These are phyloP conservation scores for Phaethornis superciliosus DNA, from an alignment of 2,113 vertebrate species.

Conservation along the genomic window DNA sequence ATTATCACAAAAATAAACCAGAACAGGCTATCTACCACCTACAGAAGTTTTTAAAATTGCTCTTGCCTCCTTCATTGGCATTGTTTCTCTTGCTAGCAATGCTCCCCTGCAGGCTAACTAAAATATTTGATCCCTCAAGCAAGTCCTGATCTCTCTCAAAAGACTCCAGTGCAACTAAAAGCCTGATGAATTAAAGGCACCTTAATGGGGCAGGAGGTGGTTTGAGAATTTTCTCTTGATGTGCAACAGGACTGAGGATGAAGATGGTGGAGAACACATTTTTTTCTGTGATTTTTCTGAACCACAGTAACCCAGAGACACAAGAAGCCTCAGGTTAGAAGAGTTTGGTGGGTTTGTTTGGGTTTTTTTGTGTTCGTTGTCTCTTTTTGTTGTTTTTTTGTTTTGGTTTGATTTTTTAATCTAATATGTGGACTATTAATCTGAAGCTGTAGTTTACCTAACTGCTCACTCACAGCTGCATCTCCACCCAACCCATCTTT, in stretches of 20 bases:
- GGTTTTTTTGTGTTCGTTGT: no score
- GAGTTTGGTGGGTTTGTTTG: no score
- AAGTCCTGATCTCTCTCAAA: neutral
- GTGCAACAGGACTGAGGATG: neutral
- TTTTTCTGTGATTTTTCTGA: neutral
- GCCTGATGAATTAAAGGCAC: neutral
- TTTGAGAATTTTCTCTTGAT: neutral
- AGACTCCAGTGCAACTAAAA: neutral
- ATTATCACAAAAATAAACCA: neutral
- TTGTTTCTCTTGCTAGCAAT: neutral
- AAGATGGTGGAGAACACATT: neutral
- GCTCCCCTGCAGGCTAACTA: neutral
- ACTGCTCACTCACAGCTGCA: neutral
- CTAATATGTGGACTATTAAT: neutral
- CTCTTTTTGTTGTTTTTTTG: no score
- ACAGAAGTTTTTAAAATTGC: neutral
- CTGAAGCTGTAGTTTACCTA: neutral
- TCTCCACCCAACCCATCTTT: neutral
- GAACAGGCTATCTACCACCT: neutral
- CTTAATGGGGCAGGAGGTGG: accelerated
- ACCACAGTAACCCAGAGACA: neutral
- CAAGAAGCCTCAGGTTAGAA: no score
- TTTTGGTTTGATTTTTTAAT: neutral
- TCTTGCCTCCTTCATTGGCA: neutral
- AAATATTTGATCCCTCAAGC: neutral